A percentile compares a stretch with the other conserved stretches of the same genome.
Conservation (phyloP, 2,113 vertebrate species). For the Pyxicephalus adspersus region DNA sequence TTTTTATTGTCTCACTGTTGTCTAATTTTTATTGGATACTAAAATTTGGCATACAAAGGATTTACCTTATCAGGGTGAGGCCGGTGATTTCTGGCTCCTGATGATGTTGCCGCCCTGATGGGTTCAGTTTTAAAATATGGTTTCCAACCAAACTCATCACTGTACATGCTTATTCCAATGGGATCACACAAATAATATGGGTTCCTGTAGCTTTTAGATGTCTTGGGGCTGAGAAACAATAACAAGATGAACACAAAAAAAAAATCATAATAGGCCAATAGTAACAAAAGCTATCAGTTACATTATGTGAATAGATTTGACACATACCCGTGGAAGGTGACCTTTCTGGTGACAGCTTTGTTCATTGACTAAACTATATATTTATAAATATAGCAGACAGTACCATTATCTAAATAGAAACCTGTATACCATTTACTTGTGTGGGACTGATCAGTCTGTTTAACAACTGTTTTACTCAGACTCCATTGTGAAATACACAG, state of each 20-base stretch:
- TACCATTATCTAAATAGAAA: too few relatives aligned
- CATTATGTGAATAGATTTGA: slow-evolving; percentile 16
- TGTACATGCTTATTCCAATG: slow-evolving; percentile 71
- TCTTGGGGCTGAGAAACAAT: slow-evolving; percentile 63
- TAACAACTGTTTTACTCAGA: too few relatives aligned
- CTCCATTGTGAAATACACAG: too few relatives aligned
- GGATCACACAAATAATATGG: slow-evolving; percentile 66
- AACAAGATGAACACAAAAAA: slow-evolving; percentile 1
- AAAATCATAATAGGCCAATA: not conserved
- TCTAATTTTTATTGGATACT: too few relatives aligned
- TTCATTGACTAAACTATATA: not conserved
- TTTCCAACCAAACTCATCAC: slow-evolving; percentile 76
- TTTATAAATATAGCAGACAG: not conserved
- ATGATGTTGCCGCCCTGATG: slow-evolving; percentile 62
- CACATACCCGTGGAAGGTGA: not conserved
- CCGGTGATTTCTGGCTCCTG: slow-evolving; percentile 65
- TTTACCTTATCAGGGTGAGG: slow-evolving; percentile 70
- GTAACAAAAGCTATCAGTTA: not conserved
- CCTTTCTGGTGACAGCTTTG: slow-evolving; percentile 4
- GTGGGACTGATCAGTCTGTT: too few relatives aligned
- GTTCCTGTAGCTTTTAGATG: slow-evolving; percentile 66
- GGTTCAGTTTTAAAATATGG: slow-evolving; percentile 66
- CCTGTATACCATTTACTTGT: too few relatives aligned
- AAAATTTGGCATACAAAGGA: too few relatives aligned
- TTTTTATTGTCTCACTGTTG: too few relatives aligned